Percentiles rank a stretch among this genome's conserved stretches.
Evolutionary conservation across 1,140 invertebrate species (phyloP).

Genomic region (Neotoxoptera formosana): DNA sequence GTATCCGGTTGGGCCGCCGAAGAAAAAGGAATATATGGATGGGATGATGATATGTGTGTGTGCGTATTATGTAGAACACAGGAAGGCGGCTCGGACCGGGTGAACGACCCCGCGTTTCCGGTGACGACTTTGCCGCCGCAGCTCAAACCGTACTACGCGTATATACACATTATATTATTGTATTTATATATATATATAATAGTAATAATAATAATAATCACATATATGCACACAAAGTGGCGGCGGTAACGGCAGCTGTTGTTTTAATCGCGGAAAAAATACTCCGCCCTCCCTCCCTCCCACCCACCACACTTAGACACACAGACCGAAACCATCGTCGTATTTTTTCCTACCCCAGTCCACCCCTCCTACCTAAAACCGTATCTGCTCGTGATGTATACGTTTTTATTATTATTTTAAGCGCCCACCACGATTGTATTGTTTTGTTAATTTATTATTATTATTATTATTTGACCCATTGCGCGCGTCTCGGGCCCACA

Average conservation of each 20-base stretch:
- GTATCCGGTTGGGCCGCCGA: constrained; percentile 54
- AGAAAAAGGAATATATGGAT: constrained; percentile 51
- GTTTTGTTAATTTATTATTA: background rate
- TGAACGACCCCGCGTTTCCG: constrained; percentile 53
- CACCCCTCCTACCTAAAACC: background rate
- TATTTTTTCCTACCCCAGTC: background rate
- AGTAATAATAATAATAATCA: background rate
- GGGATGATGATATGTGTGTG: constrained; percentile 13
- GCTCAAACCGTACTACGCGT: constrained; percentile 23
- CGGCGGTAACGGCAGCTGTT: constrained; percentile 42
- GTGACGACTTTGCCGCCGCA: constrained; percentile 54
- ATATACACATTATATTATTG: too few species aligned
- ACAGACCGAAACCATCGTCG: background rate
- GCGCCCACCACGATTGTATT: background rate
- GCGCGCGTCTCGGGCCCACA: background rate
- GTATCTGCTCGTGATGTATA: constrained; percentile 6
- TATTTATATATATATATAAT: background rate
- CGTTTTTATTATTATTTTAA: background rate
- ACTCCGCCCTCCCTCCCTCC: background rate
- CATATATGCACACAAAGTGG: background rate
- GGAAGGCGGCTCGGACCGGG: constrained; percentile 53
- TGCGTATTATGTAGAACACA: constrained; percentile 51
- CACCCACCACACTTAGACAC: background rate
- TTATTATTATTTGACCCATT: background rate
- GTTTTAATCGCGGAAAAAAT: constrained; percentile 44